phyloP scores from a whole-genome alignment of 2,888 invertebrate genomes.

The Spialia ferax region DNA sequence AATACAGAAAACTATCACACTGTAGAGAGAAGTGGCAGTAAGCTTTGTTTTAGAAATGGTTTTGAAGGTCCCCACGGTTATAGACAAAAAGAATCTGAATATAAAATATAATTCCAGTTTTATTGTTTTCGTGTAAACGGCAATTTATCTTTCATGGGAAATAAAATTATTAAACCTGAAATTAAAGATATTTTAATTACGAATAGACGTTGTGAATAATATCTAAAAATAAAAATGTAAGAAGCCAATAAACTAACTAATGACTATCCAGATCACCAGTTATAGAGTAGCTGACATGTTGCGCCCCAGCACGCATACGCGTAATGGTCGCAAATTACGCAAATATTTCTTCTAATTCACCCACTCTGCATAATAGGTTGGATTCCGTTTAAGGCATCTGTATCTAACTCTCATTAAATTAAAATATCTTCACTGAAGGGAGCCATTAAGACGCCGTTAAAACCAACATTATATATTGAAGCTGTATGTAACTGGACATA shows the following conservation, averaged over 20 bases:
- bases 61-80: too few species aligned
- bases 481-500: too few species aligned
- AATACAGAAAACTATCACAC: too few species aligned
- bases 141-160: not conserved
- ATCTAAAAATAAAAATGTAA: conserved; percentile 1
- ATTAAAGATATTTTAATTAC: not conserved
- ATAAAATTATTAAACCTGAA: not conserved
- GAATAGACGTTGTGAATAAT: not conserved
- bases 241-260: not conserved
- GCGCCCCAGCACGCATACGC: not conserved
- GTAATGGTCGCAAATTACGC: conserved; percentile 32
- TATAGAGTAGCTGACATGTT: conserved; percentile 11
- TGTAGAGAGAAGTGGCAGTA: too few species aligned
- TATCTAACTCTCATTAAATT: conserved; percentile 19
- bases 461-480: not conserved
- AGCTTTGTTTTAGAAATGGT: too few species aligned
- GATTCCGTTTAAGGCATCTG: conserved; percentile 20
- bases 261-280: conserved; percentile 7
- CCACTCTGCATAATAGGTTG: conserved; percentile 27
- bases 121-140: too few species aligned
- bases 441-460: not conserved
- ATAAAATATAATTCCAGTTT: too few species aligned
- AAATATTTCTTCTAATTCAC: conserved; percentile 36
- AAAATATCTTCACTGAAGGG: conserved; percentile 13
- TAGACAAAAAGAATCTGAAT: too few species aligned